Conservation (phyloP, 2,888 invertebrate species). For the Agonopterix arenella region DNA sequence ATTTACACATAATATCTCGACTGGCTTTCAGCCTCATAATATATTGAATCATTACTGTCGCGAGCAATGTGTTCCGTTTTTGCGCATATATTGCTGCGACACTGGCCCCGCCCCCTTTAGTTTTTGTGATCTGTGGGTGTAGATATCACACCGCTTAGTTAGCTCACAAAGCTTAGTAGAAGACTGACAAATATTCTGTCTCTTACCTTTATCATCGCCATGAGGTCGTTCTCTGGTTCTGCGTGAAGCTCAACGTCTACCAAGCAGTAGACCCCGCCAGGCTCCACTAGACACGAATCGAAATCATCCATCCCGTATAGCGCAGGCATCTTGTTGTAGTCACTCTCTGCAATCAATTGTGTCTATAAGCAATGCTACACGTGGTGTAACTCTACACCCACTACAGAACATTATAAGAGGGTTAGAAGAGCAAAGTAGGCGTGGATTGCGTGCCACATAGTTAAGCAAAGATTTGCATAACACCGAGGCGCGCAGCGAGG, state of each 20-base stretch:
- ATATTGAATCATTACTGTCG: too few relatives aligned
- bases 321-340: slow-evolving; percentile 51
- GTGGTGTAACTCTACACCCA: too few relatives aligned
- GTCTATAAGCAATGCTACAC: neutral
- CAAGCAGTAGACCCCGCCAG: slow-evolving; percentile 46
- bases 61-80: too few relatives aligned
- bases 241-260: slow-evolving; percentile 38
- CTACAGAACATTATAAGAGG: neutral
- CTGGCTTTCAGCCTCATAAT: too few relatives aligned
- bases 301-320: slow-evolving; percentile 53
- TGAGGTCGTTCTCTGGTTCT: slow-evolving; percentile 29
- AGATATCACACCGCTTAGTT: too few relatives aligned
- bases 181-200: too few relatives aligned
- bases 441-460: neutral
- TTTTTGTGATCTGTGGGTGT: too few relatives aligned
- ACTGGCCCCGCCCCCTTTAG: too few relatives aligned
- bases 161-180: too few relatives aligned
- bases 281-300: slow-evolving; percentile 35
- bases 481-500: too few relatives aligned
- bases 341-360: slow-evolving; percentile 35
- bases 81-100: too few relatives aligned
- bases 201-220: slow-evolving; percentile 45
- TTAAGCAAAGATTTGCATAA: neutral
- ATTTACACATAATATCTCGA: too few relatives aligned
- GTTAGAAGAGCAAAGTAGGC: neutral